Evolutionary conservation across 2,888 invertebrate species (phyloP), one percentile per base, ranked within the genome.

Genomic region (Agonopterix heracliana): DNA sequence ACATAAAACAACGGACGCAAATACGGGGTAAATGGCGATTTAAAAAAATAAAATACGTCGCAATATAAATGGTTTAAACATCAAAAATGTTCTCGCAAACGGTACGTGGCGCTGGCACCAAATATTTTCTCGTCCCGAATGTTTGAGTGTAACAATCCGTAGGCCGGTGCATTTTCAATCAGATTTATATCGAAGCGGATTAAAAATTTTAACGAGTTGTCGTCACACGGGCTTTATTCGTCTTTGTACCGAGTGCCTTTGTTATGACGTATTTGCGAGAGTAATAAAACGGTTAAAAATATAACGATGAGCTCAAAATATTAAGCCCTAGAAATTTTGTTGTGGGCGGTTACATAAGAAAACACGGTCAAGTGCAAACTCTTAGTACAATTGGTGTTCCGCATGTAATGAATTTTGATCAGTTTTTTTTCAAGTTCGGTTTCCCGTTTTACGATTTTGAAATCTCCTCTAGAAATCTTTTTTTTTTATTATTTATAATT

Each of bases 181-280:
- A 76, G 76, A 76, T 78, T 78, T 80, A 76, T 76, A 74, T 75
- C 72, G 66, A 51, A 70, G 60, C 59, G 76, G 78, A 77, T 81
- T 79, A 76, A 78, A 78, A 73, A 11, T 73, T 81, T 78, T 78
- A 81, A 80, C 79, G 79, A 80, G 74, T 70, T 64, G 68, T 70
- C 72, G 64, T 66, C 68, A 65, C 67, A 67, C 56, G 53, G 61
- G 71, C 68, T 72, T 68, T 64, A 60, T 63, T 55, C 63, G 61
- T 69, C 75, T 72, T 72, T 78, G 72, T 75, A 57, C 17, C 45
- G 53, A 56, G 51, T 52, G 59, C 60, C 68, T 71, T 78, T 78
- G 71, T 76, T 71, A 64, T 65, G 71, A 65, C 65, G 61, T 63
- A 41, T 41, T n/a, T 9, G n/a, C 38, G 41, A 12, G 12, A 11